These are phyloP conservation scores for Ginglymostoma cirratum DNA, from an alignment of 2,113 vertebrate species.

Conservation along the genomic window DNA sequence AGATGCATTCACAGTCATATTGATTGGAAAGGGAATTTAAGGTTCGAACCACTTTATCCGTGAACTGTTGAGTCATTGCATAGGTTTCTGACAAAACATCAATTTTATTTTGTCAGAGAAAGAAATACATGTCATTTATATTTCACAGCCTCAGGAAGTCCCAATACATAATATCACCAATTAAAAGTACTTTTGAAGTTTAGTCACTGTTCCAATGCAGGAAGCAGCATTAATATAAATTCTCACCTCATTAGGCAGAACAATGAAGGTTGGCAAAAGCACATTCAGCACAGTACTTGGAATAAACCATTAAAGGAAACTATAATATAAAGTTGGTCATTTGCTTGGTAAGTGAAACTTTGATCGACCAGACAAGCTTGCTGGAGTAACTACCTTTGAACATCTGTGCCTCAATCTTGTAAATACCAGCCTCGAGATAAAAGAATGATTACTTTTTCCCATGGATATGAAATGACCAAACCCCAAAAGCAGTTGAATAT, in stretches of 20 bases:
- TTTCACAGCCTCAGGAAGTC: not conserved
- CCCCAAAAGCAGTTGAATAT: conserved; percentile 33
- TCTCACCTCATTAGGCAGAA: not conserved
- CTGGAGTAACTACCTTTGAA: not conserved
- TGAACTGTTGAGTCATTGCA: not conserved
- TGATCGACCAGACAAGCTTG: not conserved
- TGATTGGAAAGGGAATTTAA: not conserved
- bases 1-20: not conserved
- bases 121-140: not conserved
- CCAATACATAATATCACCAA: not conserved
- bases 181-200: not conserved
- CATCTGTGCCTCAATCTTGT: conserved; percentile 22
- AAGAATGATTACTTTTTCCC: conserved; percentile 44
- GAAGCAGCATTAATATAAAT: not conserved
- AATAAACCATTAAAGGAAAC: not conserved
- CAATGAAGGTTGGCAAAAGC: no score
- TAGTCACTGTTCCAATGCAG: not conserved
- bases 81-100: not conserved
- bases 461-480: conserved; percentile 42
- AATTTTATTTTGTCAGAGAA: not conserved
- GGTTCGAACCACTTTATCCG: not conserved
- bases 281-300: not conserved
- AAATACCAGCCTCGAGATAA: conserved; percentile 41
- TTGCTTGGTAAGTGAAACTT: not conserved
- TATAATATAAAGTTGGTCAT: not conserved